These are phyloP conservation scores for Acrobeloides nanus DNA, from an alignment of 2,888 invertebrate species.

Conservation along the genomic window DNA sequence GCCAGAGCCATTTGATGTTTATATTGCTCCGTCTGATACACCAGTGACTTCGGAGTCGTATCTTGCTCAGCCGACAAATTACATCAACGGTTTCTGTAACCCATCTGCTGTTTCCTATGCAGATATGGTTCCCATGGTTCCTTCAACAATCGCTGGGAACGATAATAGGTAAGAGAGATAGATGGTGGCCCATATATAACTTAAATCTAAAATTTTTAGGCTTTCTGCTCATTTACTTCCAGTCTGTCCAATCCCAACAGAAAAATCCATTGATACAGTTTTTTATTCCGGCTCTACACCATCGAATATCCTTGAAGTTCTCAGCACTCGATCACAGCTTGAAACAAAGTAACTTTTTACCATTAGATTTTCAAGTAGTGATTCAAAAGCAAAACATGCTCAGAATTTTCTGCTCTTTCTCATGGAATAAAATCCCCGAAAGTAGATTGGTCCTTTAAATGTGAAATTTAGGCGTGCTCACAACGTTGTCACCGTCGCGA, in stretches of 20 bases:
- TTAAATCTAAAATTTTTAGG: too few species aligned
- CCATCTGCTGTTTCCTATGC: conserved; percentile 23
- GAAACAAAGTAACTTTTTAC: too few species aligned
- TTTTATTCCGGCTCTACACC: too few species aligned
- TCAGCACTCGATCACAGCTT: conserved; percentile 3
- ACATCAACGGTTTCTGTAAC: conserved; percentile 11
- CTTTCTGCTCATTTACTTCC: too few species aligned
- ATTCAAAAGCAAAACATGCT: too few species aligned
- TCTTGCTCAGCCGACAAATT: conserved; percentile 10
- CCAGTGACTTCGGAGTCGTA: conserved; percentile 8
- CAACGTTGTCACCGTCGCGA: background rate
- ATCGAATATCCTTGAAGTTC: background rate
- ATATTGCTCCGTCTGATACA: conserved; percentile 10
- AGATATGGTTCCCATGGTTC: conserved; percentile 26
- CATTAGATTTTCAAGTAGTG: too few species aligned
- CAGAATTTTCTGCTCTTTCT: too few species aligned
- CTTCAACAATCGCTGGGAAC: conserved; percentile 11
- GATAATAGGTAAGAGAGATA: conserved; percentile 8
- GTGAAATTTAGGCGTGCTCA: background rate
- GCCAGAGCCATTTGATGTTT: conserved; percentile 24
- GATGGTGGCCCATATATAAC: too few species aligned
- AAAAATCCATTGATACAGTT: conserved; percentile 41
- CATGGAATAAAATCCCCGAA: too few species aligned
- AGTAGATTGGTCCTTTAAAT: too few species aligned
- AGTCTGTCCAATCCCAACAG: conserved; percentile 49